Conservation (phyloP, 2,113 vertebrate species). For the Oreochromis niloticus region DNA sequence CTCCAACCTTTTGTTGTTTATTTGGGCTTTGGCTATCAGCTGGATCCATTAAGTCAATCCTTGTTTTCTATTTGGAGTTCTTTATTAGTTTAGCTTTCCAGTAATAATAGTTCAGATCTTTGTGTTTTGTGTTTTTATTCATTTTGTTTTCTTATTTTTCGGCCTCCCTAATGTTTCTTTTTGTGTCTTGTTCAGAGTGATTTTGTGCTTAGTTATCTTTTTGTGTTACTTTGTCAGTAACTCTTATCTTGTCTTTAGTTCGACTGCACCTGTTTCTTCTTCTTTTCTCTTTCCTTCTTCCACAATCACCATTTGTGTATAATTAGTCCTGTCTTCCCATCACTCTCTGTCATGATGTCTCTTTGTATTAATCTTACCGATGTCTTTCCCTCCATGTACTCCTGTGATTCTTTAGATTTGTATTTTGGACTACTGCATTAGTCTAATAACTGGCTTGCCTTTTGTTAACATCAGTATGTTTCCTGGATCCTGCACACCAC, state of each 20-base stretch:
- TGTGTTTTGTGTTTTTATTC: background rate
- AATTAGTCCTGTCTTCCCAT: background rate
- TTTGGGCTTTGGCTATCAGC: background rate
- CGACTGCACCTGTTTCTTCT: background rate
- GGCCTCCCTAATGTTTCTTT: accelerated
- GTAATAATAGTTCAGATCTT: background rate
- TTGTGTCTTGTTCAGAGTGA: background rate
- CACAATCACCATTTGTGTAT: background rate
- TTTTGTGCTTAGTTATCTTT: background rate
- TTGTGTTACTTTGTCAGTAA: background rate
- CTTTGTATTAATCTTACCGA: background rate
- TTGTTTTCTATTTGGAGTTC: accelerated
- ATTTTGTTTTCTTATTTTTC: accelerated
- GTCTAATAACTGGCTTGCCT: background rate
- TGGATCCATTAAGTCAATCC: background rate
- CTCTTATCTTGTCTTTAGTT: background rate
- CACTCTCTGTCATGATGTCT: accelerated
- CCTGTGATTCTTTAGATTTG: background rate
- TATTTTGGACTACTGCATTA: background rate
- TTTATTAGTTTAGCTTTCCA: background rate
- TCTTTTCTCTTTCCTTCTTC: background rate
- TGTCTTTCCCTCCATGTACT: background rate
- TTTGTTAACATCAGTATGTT: background rate
- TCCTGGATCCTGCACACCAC: background rate
- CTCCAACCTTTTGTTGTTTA: background rate